phyloP scores from a whole-genome alignment of 2,888 invertebrate genomes.

The Limnephilus lunatus region DNA sequence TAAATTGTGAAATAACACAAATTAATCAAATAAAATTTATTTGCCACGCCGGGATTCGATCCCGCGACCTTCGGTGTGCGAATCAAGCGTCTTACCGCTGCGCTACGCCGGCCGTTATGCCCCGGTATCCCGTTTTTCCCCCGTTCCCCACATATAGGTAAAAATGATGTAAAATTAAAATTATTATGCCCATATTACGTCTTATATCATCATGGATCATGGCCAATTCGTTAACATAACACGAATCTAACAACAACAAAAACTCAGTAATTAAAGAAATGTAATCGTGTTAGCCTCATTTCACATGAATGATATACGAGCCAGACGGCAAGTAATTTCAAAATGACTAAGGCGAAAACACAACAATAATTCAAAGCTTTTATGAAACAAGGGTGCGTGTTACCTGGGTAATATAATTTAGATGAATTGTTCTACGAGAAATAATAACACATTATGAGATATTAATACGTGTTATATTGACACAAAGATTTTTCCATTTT shows the following conservation, averaged over 20 bases:
- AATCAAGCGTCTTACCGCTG: too few species aligned
- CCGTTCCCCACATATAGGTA: too few species aligned
- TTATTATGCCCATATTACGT: not conserved
- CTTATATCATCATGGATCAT: not conserved
- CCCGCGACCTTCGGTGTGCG: too few species aligned
- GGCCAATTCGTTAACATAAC: not conserved
- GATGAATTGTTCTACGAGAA: not conserved
- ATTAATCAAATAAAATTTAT: too few species aligned
- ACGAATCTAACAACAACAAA: not conserved
- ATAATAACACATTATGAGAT: not conserved
- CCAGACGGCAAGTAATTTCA: not conserved
- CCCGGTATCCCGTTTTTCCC: too few species aligned
- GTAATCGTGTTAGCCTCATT: not conserved
- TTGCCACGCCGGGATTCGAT: too few species aligned
- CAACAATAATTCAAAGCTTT: not conserved
- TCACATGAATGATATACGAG: not conserved
- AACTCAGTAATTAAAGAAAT: not conserved
- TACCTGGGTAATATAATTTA: not conserved
- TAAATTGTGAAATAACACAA: too few species aligned
- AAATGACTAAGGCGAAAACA: not conserved
- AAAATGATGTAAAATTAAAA: not conserved
- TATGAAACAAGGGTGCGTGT: not conserved
- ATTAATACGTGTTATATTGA: not conserved
- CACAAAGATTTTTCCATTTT: not conserved
- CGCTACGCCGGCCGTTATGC: too few species aligned